These are phyloP conservation scores for fruit fly (Drosophila melanogaster) DNA, from an alignment of 1,140 invertebrate species.

Conservation along the genomic window DNA sequence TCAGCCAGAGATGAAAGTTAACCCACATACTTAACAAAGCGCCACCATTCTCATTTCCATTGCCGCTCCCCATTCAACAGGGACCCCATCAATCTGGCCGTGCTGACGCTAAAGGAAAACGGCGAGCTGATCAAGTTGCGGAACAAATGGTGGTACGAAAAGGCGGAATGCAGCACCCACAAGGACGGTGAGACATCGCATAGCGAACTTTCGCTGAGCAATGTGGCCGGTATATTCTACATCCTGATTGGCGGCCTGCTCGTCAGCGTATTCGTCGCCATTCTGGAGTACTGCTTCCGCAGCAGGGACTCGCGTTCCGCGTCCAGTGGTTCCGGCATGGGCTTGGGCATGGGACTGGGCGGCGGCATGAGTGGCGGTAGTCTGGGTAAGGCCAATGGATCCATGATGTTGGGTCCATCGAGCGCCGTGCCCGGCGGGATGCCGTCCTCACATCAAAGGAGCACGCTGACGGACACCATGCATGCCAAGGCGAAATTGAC, in stretches of 20 bases:
- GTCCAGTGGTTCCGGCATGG: constrained; percentile 45
- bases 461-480: constrained; percentile 93
- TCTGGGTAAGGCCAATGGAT: constrained; percentile 85
- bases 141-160: constrained; percentile 97
- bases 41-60: not conserved
- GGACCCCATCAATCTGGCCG: constrained; percentile 95
- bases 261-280: constrained; percentile 94
- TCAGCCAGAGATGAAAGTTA: constrained; percentile 20
- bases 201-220: constrained; percentile 96
- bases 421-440: constrained; percentile 79
- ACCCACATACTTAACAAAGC: constrained; percentile 47
- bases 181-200: constrained; percentile 89
- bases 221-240: constrained; percentile 99
- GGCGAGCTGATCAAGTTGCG: constrained; percentile 95
- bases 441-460: constrained; percentile 88
- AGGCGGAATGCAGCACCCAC: constrained; percentile 90
- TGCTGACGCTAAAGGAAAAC: constrained; percentile 96
- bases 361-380: constrained; percentile 73
- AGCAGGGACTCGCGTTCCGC: constrained; percentile 86
- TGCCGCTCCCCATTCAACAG: constrained; percentile 85
- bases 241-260: constrained; percentile 97
- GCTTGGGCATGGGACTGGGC: constrained; percentile 84
- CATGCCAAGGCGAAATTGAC: constrained; percentile 94
- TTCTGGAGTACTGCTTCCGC: constrained; percentile 97
- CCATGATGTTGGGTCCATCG: constrained; percentile 65